Base-by-base conservation (phyloP, 2,113 vertebrate species). In the Callipepla californica region DNA sequence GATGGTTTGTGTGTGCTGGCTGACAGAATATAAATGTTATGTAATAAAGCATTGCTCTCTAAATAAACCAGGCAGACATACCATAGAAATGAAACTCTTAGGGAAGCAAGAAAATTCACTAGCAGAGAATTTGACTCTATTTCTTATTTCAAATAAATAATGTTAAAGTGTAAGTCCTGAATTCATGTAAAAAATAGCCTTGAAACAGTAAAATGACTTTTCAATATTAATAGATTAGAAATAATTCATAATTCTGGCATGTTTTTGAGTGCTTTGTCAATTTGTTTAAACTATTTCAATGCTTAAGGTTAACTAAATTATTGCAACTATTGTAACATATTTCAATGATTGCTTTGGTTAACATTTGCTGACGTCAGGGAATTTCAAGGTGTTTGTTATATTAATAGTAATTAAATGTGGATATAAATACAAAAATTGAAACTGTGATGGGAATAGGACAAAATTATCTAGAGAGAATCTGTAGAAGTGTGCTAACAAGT, bases 141-240 rank as follows among this genome's bases (percentile, higher is more conserved):
- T 81, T 90, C 25, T 32, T 72, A 32, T 88, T 96, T 67, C 55
- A 95, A 68, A 81, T 65, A 89, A 85, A 80, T 67, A 88, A 61
- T 34, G 63, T 59, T 70, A 88, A 72, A 59, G 25, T 86, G 11
- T 50, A 67, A 92, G 16, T 40, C 58, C 48, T 53, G 34, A 73
- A 89, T 91, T 28, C 66, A 22, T 80, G 57, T 22, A 48, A 92
- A 92, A 93, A 93, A 68, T 72, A 89, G 73, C 40, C 69, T 78
- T 89, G 80, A 79, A 94, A 78, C 81, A 45, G 66, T 89, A 73
- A 92, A 90, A 93, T 21, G 44, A 65, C 18, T 65, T 92, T 94
- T 53, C 34, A 87, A 44, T 90, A 90, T 95, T 86, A 89, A 92
- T 89, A 53, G 17, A 79, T 69, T 79, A 92, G 94, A 87, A 89